phyloP scores from a whole-genome alignment of 1,140 invertebrate genomes.

The Lucilia cuprina region DNA sequence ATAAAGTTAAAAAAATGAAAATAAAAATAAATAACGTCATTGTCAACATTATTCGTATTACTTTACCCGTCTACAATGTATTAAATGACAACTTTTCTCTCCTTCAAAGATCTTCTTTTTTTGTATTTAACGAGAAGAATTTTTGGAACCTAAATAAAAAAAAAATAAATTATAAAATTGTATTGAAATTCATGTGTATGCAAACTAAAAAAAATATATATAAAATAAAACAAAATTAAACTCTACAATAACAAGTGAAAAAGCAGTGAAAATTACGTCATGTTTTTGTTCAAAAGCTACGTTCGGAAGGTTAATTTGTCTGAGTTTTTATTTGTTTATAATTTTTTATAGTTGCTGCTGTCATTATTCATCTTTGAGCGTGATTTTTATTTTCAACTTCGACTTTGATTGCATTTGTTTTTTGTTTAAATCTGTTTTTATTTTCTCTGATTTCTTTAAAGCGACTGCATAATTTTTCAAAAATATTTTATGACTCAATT shows the following conservation, averaged over 20 bases:
- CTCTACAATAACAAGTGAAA: not conserved
- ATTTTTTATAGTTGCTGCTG: too few relatives aligned
- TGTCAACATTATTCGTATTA: not conserved
- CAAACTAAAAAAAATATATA: not conserved
- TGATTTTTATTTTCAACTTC: not conserved
- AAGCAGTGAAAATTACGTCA: not conserved
- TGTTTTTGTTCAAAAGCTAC: not conserved
- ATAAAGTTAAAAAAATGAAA: not conserved
- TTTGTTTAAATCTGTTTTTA: not conserved
- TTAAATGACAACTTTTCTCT: not conserved
- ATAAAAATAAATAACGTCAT: constrained; percentile 14
- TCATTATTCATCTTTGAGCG: not conserved
- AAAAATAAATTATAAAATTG: too few relatives aligned
- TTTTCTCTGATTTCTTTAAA: not conserved
- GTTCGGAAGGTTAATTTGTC: not conserved
- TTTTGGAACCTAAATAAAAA: not conserved
- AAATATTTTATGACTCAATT: too few relatives aligned
- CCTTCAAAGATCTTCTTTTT: not conserved
- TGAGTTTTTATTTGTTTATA: not conserved
- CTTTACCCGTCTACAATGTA: not conserved
- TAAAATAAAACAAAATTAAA: too few relatives aligned
- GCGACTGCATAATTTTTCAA: too few relatives aligned
- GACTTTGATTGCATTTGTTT: not conserved
- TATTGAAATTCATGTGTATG: not conserved
- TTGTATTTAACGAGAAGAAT: not conserved